Conservation (phyloP, 2,888 invertebrate species). For the Callyntrura sp. region DNA sequence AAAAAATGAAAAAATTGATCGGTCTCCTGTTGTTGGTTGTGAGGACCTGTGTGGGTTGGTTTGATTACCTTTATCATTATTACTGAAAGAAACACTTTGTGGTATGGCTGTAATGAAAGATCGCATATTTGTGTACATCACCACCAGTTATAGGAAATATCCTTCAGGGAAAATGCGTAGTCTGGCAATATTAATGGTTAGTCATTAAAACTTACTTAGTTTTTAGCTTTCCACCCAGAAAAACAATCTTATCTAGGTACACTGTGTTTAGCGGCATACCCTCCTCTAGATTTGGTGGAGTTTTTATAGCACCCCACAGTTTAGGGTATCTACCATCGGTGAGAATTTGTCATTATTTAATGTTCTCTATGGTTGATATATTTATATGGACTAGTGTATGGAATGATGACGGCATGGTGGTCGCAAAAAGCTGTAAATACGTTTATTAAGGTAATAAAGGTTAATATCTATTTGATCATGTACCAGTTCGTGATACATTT, state of each 20-base stretch:
- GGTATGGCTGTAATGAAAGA: not conserved
- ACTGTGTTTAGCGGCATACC: not conserved
- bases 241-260: constrained; percentile 4
- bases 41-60: not conserved
- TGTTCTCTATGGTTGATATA: not conserved
- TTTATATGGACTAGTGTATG: not conserved
- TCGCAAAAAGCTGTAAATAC: constrained; percentile 48
- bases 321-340: not conserved
- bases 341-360: constrained; percentile 25
- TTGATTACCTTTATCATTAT: not conserved
- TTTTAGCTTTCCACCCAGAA: constrained; percentile 5
- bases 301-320: constrained; percentile 6
- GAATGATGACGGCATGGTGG: constrained; percentile 11
- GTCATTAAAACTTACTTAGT: constrained; percentile 34
- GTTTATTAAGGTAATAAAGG: constrained; percentile 64
- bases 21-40: not conserved
- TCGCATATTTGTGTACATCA: not conserved
- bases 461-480: constrained; percentile 46
- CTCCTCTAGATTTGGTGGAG: not conserved
- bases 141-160: not conserved
- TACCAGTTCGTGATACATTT: constrained; percentile 24
- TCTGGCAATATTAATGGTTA: not conserved
- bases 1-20: not conserved
- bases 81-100: not conserved
- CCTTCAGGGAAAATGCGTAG: not conserved